Base-by-base conservation (phyloP, 2,797 vertebrate species). In the Jordanella pulchra region DNA sequence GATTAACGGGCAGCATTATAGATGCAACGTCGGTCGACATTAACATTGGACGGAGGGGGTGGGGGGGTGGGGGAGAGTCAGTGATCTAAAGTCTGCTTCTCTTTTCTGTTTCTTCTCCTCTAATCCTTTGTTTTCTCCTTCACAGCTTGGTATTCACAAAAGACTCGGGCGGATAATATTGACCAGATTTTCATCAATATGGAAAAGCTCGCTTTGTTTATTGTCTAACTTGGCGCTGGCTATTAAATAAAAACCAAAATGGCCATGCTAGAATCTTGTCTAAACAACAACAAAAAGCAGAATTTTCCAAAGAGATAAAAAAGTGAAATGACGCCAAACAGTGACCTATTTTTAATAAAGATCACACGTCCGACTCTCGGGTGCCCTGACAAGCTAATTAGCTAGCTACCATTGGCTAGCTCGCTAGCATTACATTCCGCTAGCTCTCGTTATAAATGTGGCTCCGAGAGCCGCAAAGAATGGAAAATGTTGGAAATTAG, bases 1-100 rank as follows among this genome's bases (percentile, higher is more conserved):
- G 93, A 84, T 80, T 93, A 85, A 93, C 93, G 91, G 94, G 93
- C 53, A 94, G 81, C 92, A 93, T 90, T 80, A 94, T 86, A 75
- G 93, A 92, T 77, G 92, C 92, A 82, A 94, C 92, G 92, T 94
- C 93, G 89, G 93, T 94, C 93, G 93, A 94, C 94, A 94, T 94
- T 92, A 94, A 93, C 93, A 94, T 93, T 73, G 92, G 92, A 91
- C 87, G 86, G 90, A 45, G 44, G 14, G 44, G 44, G 44, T 2
- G 44, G 44, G 10, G 44, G 11, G 44, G 44, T 7, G 44, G 44
- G 77, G 72, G 85, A 83, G 73, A 86, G 90, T 91, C 87, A 69
- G 76, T 85, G 76, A 65, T 82, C 73, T 83, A 80, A 86, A 81
- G 77, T 86, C 66, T 73, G 54, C 23, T 53, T 18, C 44, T 63